These are phyloP conservation scores for Penaeus vannamei DNA, from an alignment of 1,140 invertebrate species.

Conservation along the genomic window DNA sequence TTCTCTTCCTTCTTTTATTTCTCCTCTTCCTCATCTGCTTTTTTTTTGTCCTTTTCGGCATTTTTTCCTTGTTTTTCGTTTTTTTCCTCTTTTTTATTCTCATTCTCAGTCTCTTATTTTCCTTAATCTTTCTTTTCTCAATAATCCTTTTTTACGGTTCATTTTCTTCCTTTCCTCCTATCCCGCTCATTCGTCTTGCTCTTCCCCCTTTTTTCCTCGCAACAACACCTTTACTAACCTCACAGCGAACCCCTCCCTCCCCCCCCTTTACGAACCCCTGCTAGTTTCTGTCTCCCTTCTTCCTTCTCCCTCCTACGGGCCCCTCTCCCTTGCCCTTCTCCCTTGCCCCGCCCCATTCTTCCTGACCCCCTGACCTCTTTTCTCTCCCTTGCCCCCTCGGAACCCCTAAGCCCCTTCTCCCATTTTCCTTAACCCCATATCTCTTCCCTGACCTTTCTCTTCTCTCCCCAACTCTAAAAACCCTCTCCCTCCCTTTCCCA, in stretches of 20 bases:
- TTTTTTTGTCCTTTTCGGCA: background rate
- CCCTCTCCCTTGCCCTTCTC: background rate
- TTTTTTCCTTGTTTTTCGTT: background rate
- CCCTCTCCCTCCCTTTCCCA: background rate
- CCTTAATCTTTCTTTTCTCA: background rate
- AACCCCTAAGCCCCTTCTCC: background rate
- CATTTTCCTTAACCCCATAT: background rate
- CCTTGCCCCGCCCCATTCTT: background rate
- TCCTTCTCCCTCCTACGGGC: background rate
- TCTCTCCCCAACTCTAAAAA: background rate
- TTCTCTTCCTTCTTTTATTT: background rate
- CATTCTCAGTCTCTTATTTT: background rate
- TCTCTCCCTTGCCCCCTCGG: background rate
- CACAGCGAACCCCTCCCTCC: too few relatives aligned
- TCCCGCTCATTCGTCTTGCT: background rate
- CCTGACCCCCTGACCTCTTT: background rate
- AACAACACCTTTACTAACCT: too few relatives aligned
- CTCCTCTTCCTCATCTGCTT: background rate
- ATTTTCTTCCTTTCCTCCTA: background rate
- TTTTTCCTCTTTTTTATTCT: background rate
- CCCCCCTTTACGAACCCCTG: too few relatives aligned
- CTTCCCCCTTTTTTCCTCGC: background rate
- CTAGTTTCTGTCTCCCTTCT: too few relatives aligned
- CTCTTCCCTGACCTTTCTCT: background rate
- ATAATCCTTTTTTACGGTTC: background rate